Evolutionary conservation across 2,113 vertebrate genomes (phyloP), one percentile per base, ranked within the genome.

Genomic region (Nerophis lumbriciformis): DNA sequence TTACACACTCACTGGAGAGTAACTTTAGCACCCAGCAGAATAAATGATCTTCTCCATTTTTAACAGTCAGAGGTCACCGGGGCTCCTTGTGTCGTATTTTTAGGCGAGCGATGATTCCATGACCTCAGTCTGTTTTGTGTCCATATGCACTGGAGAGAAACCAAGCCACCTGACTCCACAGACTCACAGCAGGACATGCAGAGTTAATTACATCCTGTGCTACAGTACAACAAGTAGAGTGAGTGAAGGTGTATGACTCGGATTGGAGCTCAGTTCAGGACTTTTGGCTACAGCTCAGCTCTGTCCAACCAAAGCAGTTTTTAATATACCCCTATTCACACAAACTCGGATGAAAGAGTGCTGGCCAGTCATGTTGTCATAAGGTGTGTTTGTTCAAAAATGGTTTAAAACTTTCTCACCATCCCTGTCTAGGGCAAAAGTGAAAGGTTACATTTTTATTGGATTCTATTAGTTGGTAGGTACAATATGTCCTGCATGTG

Each of bases 161-260:
- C 53, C 53, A 52, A 59, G 36, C 64, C 64, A 51, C 59, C 64
- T 80, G 73, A 65, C 67, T 76, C 39, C 42, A 53, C 54, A 65
- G 54, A 50, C 48, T 69, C 65, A 62, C 62, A 68, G 68, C 76
- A 72, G 63, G 66, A 66, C 50, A 47, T 51, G 47, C 54, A 52
- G 28, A 57, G 15, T 67, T 70, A 73, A 76, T 71, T 60, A 54
- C 67, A 62, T 76, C 73, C 77, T 76, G 71, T 76, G 61, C 71
- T 76, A 59, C 48, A 19, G 48, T 63, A 48, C 61, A 66, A 64
- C 54, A 68, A 44, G 65, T 59, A 54, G 67, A 42, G 63, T 53
- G 48, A 66, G 53, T 63, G 59, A 48, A 66, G 65, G 54, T 59
- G 65, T 73, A 63, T 68, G 71, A 68, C 61, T 56, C 61, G 71